A percentile compares a stretch with the other conserved stretches of the same genome.
phyloP scores from a whole-genome alignment of 2,113 vertebrate species.

The Agapornis roseicollis region DNA sequence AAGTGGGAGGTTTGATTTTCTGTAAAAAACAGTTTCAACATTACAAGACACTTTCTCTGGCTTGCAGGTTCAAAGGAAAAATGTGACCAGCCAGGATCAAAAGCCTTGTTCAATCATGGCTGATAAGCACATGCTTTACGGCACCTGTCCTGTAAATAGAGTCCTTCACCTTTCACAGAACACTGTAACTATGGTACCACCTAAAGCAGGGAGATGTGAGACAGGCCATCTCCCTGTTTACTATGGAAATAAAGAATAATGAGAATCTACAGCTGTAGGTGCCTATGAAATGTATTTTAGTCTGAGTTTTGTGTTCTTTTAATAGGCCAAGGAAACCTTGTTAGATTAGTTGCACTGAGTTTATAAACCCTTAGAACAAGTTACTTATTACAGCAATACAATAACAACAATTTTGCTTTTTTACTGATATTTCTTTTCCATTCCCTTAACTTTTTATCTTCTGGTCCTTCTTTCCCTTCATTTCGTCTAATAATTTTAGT shows the following conservation, averaged over 20 bases:
- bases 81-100: slow-evolving; percentile 1
- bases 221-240: background rate
- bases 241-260: background rate
- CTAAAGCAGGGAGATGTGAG: background rate
- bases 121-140: background rate
- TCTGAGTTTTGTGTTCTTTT: background rate
- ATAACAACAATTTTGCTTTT: background rate
- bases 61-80: slow-evolving; percentile 25
- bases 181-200: background rate
- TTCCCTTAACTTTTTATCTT: background rate
- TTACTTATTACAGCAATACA: background rate
- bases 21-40: background rate
- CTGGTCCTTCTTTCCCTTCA: background rate
- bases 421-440: background rate
- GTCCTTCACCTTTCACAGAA: background rate
- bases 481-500: background rate
- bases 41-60: background rate
- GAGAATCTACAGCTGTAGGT: background rate
- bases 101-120: background rate
- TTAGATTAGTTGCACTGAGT: background rate
- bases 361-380: background rate
- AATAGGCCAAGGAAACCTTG: background rate
- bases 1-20: background rate
- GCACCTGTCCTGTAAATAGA: background rate
- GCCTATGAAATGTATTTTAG: background rate